Evolutionary conservation across 2,797 vertebrate genomes (phyloP).

Genomic region (Hydrolagus colliei): DNA sequence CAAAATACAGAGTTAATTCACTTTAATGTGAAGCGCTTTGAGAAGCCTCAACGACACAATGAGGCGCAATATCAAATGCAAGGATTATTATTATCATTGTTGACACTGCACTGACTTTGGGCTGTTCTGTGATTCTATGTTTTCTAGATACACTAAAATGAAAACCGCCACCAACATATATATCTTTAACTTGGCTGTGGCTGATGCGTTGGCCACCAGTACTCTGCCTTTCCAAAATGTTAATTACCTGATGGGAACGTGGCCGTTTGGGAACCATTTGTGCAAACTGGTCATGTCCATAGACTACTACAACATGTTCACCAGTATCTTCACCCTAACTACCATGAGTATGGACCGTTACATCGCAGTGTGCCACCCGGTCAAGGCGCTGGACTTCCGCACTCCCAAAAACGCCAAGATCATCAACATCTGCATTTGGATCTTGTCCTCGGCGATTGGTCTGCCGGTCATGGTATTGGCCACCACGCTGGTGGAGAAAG

Average conservation of each 20-base stretch:
- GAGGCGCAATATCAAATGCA: too few species aligned
- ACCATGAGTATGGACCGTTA: slow-evolving; percentile 98
- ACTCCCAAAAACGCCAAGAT: slow-evolving; percentile 95
- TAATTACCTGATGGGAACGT: slow-evolving; percentile 94
- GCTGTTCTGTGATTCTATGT: neutral
- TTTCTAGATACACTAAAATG: slow-evolving; percentile 93
- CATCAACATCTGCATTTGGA: slow-evolving; percentile 97
- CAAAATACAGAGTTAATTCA: too few species aligned
- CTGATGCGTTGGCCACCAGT: slow-evolving; percentile 89
- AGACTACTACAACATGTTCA: slow-evolving; percentile 99
- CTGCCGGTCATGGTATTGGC: slow-evolving; percentile 95
- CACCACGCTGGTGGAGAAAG: slow-evolving; percentile 54
- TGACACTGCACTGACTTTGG: too few species aligned
- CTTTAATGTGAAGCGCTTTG: too few species aligned
- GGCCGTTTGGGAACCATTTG: slow-evolving; percentile 86
- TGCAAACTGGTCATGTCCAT: slow-evolving; percentile 96
- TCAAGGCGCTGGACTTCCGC: slow-evolving; percentile 93
- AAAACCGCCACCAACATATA: slow-evolving; percentile 99
- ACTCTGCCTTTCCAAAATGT: slow-evolving; percentile 97
- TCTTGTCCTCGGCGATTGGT: slow-evolving; percentile 92
- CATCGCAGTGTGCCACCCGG: slow-evolving; percentile 90
- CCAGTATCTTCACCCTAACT: slow-evolving; percentile 94
- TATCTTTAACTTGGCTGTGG: slow-evolving; percentile 94
- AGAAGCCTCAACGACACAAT: too few species aligned
- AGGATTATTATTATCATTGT: too few species aligned